A percentile compares a stretch with the other conserved stretches of the same genome.
Conservation (phyloP, 2,797 vertebrate species). For the Gymnothorax javanicus region DNA sequence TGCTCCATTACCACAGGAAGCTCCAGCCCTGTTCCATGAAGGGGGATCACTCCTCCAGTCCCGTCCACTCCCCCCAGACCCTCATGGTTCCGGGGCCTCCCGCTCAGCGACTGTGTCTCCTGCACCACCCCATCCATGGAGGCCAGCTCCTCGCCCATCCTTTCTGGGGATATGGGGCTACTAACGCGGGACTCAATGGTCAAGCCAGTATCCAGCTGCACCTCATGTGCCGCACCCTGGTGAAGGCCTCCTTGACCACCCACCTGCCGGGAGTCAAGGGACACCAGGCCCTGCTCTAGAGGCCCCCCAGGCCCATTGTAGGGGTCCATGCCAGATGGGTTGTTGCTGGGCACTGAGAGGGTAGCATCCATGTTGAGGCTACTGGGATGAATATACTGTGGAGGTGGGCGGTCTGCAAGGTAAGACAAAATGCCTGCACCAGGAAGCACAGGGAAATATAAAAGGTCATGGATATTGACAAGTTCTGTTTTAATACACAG, state of each 20-base stretch:
- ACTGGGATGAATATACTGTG: conserved; percentile 96
- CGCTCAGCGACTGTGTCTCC: conserved; percentile 79
- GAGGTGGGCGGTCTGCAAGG: conserved; percentile 94
- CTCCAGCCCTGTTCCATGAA: conserved; percentile 86
- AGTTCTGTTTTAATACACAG: background rate
- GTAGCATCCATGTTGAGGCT: conserved; percentile 90
- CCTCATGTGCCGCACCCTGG: conserved; percentile 84
- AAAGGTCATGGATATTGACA: background rate
- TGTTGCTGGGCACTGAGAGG: conserved; percentile 84
- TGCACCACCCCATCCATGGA: conserved; percentile 87
- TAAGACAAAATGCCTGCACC: conserved; percentile 93
- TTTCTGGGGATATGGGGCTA: conserved; percentile 90
- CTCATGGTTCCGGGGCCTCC: conserved; percentile 81
- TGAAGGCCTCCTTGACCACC: conserved; percentile 82
- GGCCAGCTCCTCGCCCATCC: conserved; percentile 86
- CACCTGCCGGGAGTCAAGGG: conserved; percentile 88
- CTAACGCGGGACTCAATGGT: conserved; percentile 90
- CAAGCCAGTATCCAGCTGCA: conserved; percentile 84
- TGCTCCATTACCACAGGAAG: conserved; percentile 93
- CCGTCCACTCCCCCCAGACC: conserved; percentile 80
- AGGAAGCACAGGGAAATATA: background rate
- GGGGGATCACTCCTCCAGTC: conserved; percentile 82
- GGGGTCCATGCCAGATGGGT: conserved; percentile 84
- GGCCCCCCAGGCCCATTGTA: conserved; percentile 85
- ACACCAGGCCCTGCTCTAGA: conserved; percentile 87